Evolutionary conservation across 2,113 vertebrate genomes (phyloP), one percentile per base, ranked within the genome.

Genomic region (Datnioides undecimradiatus): DNA sequence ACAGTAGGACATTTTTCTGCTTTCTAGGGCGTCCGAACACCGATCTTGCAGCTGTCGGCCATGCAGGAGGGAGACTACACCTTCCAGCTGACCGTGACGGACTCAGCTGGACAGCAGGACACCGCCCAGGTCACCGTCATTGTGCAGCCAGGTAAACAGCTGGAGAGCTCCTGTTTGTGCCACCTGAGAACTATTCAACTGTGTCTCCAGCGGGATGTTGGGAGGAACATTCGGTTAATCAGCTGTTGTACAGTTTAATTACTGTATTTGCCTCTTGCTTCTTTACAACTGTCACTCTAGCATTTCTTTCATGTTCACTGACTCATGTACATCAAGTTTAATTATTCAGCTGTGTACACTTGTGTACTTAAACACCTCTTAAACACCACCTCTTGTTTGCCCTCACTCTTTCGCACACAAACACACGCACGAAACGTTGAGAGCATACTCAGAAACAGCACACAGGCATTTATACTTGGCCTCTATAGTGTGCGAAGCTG

Each of bases 61-160:
- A 95, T 99, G 96, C 96, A 99, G 86, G 98, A 99, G 91, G 98
- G 98, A 45, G 98, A 99, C 90, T 99, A 99, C 82, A 99, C 98
- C 49, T 98, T 99, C 88, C 96, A 98, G 91, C 96, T 99, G 25
- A 99, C 96, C 0, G 97, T 99, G 82, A 98, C 96, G 0, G 98
- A 99, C 92, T 97, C 97, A 0, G 89, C 95, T 34, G 97, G 97
- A 73, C 98, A 99, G 88, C 97, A 99, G 85, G 95, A 96, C 88
- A 99, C 97, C 0, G 95, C 96, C 19, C 95, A 97, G 71, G 98
- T 99, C 94, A 99, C 97, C 0, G 98, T 99, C 55, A 97, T 99
- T 40, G 97, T 99, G 57, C 97, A 98, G 85, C 98, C 98, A 90
- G 98, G 98, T 99, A 86, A 94, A 93, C 70, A n/a, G 3, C 16